Percentiles rank a stretch among this genome's conserved stretches.
Evolutionary conservation across 2,797 vertebrate species (phyloP).

Genomic region (Diceros bicornis): DNA sequence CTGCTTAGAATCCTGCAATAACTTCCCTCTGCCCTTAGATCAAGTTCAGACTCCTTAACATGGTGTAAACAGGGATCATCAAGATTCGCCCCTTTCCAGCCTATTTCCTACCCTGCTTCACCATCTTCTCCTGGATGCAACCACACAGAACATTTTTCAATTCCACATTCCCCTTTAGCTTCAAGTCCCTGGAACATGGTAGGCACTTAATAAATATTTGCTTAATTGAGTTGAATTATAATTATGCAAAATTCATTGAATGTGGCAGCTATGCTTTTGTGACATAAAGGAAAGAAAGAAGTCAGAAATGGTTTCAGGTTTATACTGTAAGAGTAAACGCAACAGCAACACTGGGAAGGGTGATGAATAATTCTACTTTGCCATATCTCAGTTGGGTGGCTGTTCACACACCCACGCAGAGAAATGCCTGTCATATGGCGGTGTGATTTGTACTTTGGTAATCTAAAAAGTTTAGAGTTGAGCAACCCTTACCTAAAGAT

Average conservation of each 20-base stretch:
- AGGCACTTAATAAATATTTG: constrained; percentile 11
- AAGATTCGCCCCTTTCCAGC: background rate
- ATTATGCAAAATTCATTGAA: background rate
- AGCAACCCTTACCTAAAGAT: background rate
- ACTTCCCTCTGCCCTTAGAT: background rate
- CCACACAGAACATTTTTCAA: background rate
- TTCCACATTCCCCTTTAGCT: background rate
- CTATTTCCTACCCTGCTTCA: background rate
- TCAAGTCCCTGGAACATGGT: background rate
- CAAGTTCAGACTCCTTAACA: background rate
- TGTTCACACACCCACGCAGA: background rate
- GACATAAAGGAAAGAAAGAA: background rate
- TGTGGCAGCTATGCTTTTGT: constrained; percentile 8
- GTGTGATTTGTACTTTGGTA: background rate
- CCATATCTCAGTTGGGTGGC: background rate
- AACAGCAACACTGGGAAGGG: background rate
- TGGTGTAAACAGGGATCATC: background rate
- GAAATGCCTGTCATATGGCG: background rate
- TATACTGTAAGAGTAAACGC: background rate
- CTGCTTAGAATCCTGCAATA: background rate
- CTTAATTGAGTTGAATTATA: constrained; percentile 33
- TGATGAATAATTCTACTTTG: background rate
- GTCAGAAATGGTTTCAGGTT: background rate
- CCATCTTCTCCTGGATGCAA: background rate
- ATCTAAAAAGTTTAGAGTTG: background rate